A percentile compares a stretch with the other conserved stretches of the same genome.
Evolutionary conservation across 1,140 invertebrate species (phyloP).

Genomic region (Pogonognathellus flavescens): DNA sequence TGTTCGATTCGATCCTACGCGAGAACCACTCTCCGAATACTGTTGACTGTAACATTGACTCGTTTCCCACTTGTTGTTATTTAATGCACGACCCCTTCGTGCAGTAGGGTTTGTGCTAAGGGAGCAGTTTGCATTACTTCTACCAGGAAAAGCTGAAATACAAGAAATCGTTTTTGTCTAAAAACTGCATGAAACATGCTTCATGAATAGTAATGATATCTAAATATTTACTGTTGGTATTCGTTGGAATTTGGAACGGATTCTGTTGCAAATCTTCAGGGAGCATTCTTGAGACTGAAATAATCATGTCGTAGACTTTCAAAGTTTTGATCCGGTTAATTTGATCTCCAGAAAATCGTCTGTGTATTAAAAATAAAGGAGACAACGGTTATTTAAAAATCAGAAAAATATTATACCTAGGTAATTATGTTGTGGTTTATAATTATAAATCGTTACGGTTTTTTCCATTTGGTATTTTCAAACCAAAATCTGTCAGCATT

Average conservation of each 20-base stretch:
- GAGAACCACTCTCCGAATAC: neutral
- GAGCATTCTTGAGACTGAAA: slow-evolving; percentile 73
- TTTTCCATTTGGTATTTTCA: slow-evolving; percentile 72
- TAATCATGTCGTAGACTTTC: slow-evolving; percentile 74
- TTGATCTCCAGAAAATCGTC: slow-evolving; percentile 75
- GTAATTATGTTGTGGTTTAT: too few species aligned
- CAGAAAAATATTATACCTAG: too few species aligned
- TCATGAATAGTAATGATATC: too few species aligned
- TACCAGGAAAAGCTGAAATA: neutral
- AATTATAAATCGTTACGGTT: slow-evolving; percentile 73
- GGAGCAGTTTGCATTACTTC: too few species aligned
- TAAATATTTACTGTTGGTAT: neutral
- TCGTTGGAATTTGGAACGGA: slow-evolving; percentile 72
- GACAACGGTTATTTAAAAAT: too few species aligned
- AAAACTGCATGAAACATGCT: too few species aligned
- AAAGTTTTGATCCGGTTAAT: slow-evolving; percentile 72
- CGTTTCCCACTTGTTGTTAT: slow-evolving; percentile 42
- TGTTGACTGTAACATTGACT: neutral
- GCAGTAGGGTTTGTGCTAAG: too few species aligned
- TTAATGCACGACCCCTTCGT: too few species aligned
- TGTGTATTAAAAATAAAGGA: slow-evolving; percentile 68
- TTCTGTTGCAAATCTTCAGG: slow-evolving; percentile 74
- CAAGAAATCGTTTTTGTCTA: neutral
- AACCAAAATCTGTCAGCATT: slow-evolving; percentile 77
- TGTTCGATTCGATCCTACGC: neutral